Evolutionary conservation across 1,140 invertebrate genomes (phyloP), one percentile per base, ranked within the genome.

Genomic region (Drosophila mojavensis): DNA sequence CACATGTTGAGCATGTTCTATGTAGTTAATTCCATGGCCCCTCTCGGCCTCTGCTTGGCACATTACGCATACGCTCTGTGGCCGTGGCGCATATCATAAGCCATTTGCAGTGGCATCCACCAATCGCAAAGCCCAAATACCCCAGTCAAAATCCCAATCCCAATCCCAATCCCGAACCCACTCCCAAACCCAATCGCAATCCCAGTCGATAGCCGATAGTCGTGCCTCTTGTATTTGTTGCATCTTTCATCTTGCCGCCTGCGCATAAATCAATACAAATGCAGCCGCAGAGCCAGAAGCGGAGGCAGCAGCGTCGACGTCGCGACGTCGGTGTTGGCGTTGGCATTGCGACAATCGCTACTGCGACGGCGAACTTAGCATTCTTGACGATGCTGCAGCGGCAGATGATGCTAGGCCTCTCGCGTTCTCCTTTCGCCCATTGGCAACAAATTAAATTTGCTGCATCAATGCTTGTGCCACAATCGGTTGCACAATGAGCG

Each of bases 191-290:
- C 33, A 45, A 15, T 56, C 30, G n/a, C 15, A 64, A 62, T 51
- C 47, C 13, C 43, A 48, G 30, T 68, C 47, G 66, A 53, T 68
- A 53, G 36, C 41, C 58, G 66, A 53, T 68, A 53, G 36, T 62
- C 58, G 39, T 68, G 66, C 72, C 20, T 63, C 54, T 61, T 71
- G 79, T 63, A 61, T 45, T 50, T 62, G 41, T 73, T 56, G 50
- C 41, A 39, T 6, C 81, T 85, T 84, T 84, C 68, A 84, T 56
- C 64, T 58, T 67, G 73, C 81, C 81, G 81, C 81, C 60, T 64
- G 79, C 77, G 81, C 81, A 84, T 84, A 84, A 84, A 84, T 84
- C 81, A 84, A 84, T 84, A 84, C 79, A 80, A 80, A 60, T 82
- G 72, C 63, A 45, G 36, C 15, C 62, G 53, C 53, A 66, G 54